Conservation (phyloP, 1,140 invertebrate species). For the Zelostemma sp. region DNA sequence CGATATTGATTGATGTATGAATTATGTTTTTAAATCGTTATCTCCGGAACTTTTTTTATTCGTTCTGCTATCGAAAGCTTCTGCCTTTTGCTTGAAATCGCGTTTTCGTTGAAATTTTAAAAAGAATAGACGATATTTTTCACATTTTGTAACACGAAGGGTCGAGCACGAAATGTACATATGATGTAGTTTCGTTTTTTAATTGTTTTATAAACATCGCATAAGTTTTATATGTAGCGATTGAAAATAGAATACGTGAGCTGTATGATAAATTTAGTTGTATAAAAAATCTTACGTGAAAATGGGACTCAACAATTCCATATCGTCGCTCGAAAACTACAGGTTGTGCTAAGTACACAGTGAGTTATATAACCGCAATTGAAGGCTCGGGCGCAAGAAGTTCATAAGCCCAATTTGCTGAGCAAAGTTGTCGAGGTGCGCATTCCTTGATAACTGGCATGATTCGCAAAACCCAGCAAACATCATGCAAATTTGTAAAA, state of each 20-base stretch:
- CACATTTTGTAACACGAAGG: slow-evolving; percentile 1
- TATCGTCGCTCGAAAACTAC: slow-evolving; percentile 45
- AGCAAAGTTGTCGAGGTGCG: background rate
- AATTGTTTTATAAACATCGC: too few species aligned
- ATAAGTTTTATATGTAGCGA: background rate
- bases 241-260: slow-evolving; percentile 19
- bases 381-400: slow-evolving; percentile 2
- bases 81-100: too few species aligned
- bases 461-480: background rate
- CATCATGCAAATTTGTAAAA: slow-evolving; percentile 2
- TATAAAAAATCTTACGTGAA: slow-evolving; percentile 16
- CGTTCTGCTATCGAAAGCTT: too few species aligned
- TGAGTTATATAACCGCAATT: slow-evolving; percentile 17
- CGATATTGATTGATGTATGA: background rate
- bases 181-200: too few species aligned
- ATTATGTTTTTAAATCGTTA: background rate
- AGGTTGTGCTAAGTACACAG: slow-evolving; percentile 41
- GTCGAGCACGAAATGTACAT: too few species aligned
- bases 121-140: slow-evolving; percentile 1
- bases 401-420: background rate
- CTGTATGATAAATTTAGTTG: slow-evolving; percentile 11
- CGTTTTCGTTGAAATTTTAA: too few species aligned
- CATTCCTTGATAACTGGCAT: background rate
- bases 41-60: background rate
- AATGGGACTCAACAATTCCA: slow-evolving; percentile 40